A percentile compares a stretch with the other conserved stretches of the same genome.
phyloP scores from a whole-genome alignment of 2,797 vertebrate genomes.

The Xyrichtys novacula region DNA sequence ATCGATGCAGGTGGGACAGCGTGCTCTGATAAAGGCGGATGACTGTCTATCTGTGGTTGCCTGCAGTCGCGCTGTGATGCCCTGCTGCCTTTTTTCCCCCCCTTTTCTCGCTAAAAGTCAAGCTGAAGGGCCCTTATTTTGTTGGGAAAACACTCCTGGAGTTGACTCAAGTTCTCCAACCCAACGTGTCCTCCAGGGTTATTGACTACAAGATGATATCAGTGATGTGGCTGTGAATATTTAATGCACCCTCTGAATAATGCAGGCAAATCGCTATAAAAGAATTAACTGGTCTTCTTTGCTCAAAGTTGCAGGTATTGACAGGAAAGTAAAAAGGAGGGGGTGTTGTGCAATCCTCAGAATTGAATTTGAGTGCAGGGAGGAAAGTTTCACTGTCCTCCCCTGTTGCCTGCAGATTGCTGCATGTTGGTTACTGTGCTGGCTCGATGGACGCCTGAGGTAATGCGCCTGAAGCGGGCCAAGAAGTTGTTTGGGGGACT shows the following conservation, averaged over 20 bases:
- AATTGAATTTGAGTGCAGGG: constrained; percentile 33
- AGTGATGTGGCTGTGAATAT: constrained; percentile 65
- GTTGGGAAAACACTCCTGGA: constrained; percentile 13
- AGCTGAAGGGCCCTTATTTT: constrained; percentile 15
- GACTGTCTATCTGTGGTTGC: constrained; percentile 34
- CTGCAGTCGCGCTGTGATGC: constrained; percentile 50
- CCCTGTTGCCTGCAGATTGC: constrained; percentile 57
- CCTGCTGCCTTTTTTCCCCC: constrained; percentile 22
- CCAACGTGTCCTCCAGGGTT: constrained; percentile 60
- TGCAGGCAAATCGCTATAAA: constrained; percentile 46
- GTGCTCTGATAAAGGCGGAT: constrained; percentile 48
- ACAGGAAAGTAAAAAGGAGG: neutral
- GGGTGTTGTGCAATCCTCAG: neutral
- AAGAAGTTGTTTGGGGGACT: constrained; percentile 58
- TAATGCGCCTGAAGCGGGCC: constrained; percentile 53
- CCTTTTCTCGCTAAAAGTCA: no score
- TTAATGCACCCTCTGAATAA: constrained; percentile 62
- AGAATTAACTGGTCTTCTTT: constrained; percentile 55
- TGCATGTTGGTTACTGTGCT: constrained; percentile 50
- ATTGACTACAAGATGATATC: constrained; percentile 66
- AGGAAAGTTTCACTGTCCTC: constrained; percentile 44
- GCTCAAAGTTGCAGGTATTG: constrained; percentile 40
- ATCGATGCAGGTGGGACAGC: constrained; percentile 69
- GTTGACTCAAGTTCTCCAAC: constrained; percentile 55
- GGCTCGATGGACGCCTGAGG: constrained; percentile 55